phyloP scores from a whole-genome alignment of 1,140 invertebrate genomes.

The Periplaneta americana region DNA sequence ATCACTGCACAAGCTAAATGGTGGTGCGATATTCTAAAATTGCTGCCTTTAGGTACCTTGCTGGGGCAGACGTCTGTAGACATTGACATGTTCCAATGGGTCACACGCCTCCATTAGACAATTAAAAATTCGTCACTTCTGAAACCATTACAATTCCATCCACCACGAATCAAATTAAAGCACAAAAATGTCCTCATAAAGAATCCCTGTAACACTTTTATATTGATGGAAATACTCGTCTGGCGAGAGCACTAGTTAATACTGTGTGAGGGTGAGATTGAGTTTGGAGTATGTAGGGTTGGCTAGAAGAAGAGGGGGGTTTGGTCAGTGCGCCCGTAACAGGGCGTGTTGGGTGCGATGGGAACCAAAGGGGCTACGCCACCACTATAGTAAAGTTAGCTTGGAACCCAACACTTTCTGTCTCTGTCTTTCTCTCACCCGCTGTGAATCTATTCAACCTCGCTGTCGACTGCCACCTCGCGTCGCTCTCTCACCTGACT shows the following conservation, averaged over 20 bases:
- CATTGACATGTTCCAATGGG: background rate
- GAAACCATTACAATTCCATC: background rate
- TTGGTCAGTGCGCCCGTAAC: background rate
- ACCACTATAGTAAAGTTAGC: background rate
- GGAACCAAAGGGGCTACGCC: background rate
- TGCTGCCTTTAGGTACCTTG: background rate
- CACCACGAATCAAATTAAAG: background rate
- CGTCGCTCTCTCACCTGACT: background rate
- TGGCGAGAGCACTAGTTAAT: background rate
- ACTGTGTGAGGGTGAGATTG: background rate
- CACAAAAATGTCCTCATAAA: background rate
- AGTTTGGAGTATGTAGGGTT: background rate
- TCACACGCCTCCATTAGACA: constrained; percentile 8
- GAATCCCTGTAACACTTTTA: background rate
- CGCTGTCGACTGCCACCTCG: background rate
- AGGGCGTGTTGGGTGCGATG: background rate
- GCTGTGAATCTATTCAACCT: background rate
- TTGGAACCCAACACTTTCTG: background rate
- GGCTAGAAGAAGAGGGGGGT: background rate
- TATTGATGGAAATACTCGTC: background rate
- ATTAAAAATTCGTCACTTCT: background rate
- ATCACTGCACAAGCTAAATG: too few species aligned
- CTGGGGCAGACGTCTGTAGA: constrained; percentile 1
- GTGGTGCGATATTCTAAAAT: too few species aligned
- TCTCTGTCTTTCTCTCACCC: background rate